These are phyloP conservation scores for Cheilosia soror DNA, from an alignment of 2,888 invertebrate species.

Conservation along the genomic window DNA sequence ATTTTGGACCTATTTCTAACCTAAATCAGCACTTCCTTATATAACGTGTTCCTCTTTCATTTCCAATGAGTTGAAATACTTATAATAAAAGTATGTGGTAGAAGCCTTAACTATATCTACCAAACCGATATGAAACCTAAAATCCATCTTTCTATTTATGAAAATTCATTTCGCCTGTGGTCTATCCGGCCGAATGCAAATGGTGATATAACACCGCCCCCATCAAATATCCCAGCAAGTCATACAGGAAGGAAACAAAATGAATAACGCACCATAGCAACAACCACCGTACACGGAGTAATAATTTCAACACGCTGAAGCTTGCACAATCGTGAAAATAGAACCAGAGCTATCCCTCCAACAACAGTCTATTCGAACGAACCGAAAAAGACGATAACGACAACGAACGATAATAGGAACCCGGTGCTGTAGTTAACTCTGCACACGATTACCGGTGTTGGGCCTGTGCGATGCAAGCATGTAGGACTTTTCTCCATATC, in stretches of 20 bases:
- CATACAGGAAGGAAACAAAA: constrained; percentile 64
- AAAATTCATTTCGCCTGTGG: constrained; percentile 49
- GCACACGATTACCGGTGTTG: constrained; percentile 58
- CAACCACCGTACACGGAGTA: constrained; percentile 48
- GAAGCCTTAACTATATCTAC: too few relatives aligned
- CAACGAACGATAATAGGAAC: constrained; percentile 57
- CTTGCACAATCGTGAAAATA: constrained; percentile 43
- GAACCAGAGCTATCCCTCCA: constrained; percentile 9
- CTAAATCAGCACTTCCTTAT: too few relatives aligned
- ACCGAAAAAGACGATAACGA: constrained; percentile 47
- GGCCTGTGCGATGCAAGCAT: constrained; percentile 38
- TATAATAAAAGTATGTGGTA: too few relatives aligned
- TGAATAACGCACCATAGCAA: constrained; percentile 65
- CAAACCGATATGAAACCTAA: too few relatives aligned
- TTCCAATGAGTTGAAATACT: too few relatives aligned
- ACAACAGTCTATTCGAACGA: background rate
- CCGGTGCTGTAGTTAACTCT: constrained; percentile 48
- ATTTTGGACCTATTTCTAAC: too few relatives aligned
- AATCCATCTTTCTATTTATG: constrained; percentile 50
- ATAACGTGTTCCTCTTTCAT: too few relatives aligned
- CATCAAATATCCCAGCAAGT: constrained; percentile 30
- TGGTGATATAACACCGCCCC: constrained; percentile 27
- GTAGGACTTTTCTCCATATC: constrained; percentile 36
- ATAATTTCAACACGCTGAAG: constrained; percentile 58
- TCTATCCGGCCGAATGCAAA: constrained; percentile 28